A percentile compares a stretch with the other conserved stretches of the same genome.
phyloP scores from a whole-genome alignment of 2,113 vertebrate genomes.

The Colaptes auratus region DNA sequence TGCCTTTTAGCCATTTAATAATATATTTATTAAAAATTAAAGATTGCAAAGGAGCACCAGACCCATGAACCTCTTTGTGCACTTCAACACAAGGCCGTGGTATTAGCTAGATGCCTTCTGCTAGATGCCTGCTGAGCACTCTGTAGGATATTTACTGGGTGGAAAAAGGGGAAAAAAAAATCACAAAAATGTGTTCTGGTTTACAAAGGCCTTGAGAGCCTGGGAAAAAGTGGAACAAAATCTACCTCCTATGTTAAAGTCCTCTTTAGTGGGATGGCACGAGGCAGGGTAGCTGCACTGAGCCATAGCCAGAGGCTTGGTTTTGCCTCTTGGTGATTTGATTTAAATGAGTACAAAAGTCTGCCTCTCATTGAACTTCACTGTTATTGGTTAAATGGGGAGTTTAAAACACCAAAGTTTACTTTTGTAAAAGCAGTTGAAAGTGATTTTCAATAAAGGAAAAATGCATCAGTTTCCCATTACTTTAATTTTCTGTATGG shows the following conservation, averaged over 20 bases:
- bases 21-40: conserved; percentile 29
- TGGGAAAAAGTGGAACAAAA: background rate
- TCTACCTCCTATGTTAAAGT: background rate
- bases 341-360: background rate
- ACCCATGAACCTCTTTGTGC: background rate
- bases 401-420: background rate
- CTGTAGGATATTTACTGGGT: background rate
- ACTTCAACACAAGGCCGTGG: background rate
- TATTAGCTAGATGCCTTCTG: background rate
- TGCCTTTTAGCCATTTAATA: background rate
- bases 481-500: background rate
- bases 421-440: background rate
- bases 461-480: background rate
- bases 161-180: background rate
- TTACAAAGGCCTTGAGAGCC: background rate
- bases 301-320: background rate
- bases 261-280: background rate
- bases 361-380: background rate
- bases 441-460: background rate
- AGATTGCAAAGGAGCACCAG: background rate
- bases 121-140: background rate
- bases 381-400: background rate
- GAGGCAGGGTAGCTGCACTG: background rate
- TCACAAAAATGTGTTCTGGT: background rate
- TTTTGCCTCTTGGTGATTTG: background rate